Conservation (phyloP, 2,113 vertebrate species). For the Burhinus bistriatus region DNA sequence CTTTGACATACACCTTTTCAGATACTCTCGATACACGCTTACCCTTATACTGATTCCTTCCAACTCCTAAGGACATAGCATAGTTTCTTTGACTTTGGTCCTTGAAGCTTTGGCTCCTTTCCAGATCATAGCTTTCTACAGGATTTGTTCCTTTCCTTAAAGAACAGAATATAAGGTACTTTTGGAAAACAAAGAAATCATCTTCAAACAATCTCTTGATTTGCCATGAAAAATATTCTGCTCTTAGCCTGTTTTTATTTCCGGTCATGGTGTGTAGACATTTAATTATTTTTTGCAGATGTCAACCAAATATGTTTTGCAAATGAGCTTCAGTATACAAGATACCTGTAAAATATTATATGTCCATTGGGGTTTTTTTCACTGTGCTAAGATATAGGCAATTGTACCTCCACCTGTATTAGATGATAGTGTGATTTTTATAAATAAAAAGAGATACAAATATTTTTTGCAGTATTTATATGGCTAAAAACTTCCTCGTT, state of each 20-base stretch:
- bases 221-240: neutral
- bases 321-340: neutral
- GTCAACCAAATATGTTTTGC: neutral
- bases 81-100: neutral
- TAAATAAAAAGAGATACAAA: neutral
- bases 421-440: neutral
- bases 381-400: neutral
- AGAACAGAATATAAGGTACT: neutral
- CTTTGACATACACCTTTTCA: neutral
- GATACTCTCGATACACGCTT: neutral
- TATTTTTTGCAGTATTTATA: neutral
- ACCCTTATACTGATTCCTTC: neutral
- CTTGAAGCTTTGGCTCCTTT: neutral
- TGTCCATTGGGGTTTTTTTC: neutral
- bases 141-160: neutral
- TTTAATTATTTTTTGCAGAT: neutral
- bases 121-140: neutral
- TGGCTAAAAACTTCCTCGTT: neutral
- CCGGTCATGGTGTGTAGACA: neutral
- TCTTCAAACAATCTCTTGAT: neutral
- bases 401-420: neutral
- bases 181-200: neutral
- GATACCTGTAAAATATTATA: neutral
- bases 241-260: neutral
- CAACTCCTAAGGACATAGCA: accelerated